Evolutionary conservation across 2,888 invertebrate species (phyloP).

Genomic region (Papilio gigon): DNA sequence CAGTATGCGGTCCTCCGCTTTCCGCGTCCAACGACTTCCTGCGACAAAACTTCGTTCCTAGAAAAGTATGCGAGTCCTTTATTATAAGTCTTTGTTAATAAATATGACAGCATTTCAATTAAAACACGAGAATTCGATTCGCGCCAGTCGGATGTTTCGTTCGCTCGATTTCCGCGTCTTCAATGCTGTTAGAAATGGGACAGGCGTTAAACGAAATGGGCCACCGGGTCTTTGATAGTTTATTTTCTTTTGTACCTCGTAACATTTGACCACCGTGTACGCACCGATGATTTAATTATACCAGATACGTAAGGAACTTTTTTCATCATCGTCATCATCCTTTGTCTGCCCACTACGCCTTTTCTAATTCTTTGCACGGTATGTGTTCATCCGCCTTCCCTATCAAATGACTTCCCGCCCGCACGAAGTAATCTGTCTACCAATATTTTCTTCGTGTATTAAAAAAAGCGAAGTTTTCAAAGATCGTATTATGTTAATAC

Average conservation of each 20-base stretch:
- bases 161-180: slow-evolving; percentile 26
- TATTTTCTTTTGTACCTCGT: slow-evolving; percentile 13
- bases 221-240: slow-evolving; percentile 22
- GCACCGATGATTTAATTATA: slow-evolving; percentile 6
- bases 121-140: slow-evolving; percentile 11
- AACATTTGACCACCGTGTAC: slow-evolving; percentile 5
- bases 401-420: too few relatives aligned
- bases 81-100: neutral
- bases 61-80: too few relatives aligned
- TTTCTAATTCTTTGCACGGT: too few relatives aligned
- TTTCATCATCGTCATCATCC: neutral
- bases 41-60: too few relatives aligned
- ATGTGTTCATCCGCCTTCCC: too few relatives aligned
- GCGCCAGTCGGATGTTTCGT: slow-evolving; percentile 15
- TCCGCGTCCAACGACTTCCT: too few relatives aligned
- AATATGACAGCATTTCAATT: slow-evolving; percentile 25
- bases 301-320: neutral
- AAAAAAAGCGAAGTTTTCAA: too few relatives aligned
- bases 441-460: too few relatives aligned
- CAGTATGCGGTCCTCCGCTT: too few relatives aligned
- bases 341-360: too few relatives aligned
- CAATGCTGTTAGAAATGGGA: slow-evolving; percentile 26
- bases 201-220: slow-evolving; percentile 25
- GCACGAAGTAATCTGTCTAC: too few relatives aligned
- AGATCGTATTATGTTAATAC: too few relatives aligned